Evolutionary conservation across 2,888 invertebrate species (phyloP), one percentile per base, ranked within the genome.

Genomic region (Anarsia innoxiella): DNA sequence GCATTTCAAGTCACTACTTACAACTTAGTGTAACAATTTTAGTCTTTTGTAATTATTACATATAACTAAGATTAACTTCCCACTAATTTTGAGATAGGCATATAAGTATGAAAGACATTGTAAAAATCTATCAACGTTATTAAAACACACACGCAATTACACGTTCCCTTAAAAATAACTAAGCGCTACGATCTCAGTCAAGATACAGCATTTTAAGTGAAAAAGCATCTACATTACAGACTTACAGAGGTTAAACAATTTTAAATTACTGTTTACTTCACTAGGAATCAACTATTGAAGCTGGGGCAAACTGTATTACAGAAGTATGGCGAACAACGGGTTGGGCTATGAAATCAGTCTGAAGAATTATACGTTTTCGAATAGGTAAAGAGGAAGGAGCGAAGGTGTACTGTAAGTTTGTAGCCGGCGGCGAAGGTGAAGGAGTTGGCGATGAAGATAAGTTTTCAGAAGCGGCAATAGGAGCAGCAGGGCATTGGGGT

Each of bases 251-350:
- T 32, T 10, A 34, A 33, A 37, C 43, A 19, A 12, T 19, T 12
- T 10, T 10, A 33, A 12, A n/a, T 15, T 15, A 34, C n/a, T 14
- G 9, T 5, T 10, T 15, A 14, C 9, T 55, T 70, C n/a, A 25
- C 50, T 65, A 73, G 40, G 59, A 59, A 39, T 85, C 89, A 76
- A 68, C n/a, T n/a, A n/a, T 87, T 83, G 58, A 63, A 14, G 93
- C 90, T 49, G 91, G 89, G 11, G 95, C 95, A 65, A 93, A 95
- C 53, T 94, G 94, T 65, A 95, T 95, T 32, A 95, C 95, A 2
- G 95, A 94, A 26, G 77, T 83, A 42, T 83, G 82, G 40, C 82
- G 74, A 35, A 77, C 80, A 44, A 57, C 58, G 41, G 90, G 68
- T 26, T 49, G 45, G 9, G 61, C 46, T 15, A 59, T 55, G 8